Evolutionary conservation across 64 coral and sea anemone species (phyloP).

Genomic region (Stichodactyla mertensii): DNA sequence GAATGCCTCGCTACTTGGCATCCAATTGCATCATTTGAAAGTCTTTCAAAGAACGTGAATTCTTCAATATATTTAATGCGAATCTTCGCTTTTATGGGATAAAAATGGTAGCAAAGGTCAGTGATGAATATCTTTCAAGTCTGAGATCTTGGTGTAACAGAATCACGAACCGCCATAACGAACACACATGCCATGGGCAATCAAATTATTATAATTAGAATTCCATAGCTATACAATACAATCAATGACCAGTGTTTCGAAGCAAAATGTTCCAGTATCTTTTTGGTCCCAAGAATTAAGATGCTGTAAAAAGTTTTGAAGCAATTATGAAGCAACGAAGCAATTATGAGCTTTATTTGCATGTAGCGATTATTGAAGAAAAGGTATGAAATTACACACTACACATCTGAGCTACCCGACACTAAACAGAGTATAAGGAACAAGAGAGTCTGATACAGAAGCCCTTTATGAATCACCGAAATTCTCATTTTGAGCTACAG

Average conservation of each 20-base stretch:
- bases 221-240: background rate
- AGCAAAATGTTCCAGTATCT: background rate
- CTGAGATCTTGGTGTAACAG: slow-evolving; percentile 10
- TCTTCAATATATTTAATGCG: background rate
- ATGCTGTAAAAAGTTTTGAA: background rate
- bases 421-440: background rate
- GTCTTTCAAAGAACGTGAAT: background rate
- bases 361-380: background rate
- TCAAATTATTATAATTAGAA: background rate
- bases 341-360: background rate
- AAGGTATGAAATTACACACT: slow-evolving; percentile 17
- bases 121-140: slow-evolving; percentile 11
- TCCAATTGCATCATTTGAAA: background rate
- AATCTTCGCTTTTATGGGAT: background rate
- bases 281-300: background rate
- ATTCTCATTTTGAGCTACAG: background rate
- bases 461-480: background rate
- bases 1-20: too few species aligned
- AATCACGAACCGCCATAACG: background rate
- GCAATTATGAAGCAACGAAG: background rate
- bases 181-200: background rate
- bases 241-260: background rate
- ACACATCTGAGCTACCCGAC: background rate
- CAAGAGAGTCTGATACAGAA: background rate
- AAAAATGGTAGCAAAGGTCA: slow-evolving; percentile 17